Evolutionary conservation across 2,888 invertebrate genomes (phyloP), one percentile per base, ranked within the genome.

Genomic region (Pyrrhia umbra): DNA sequence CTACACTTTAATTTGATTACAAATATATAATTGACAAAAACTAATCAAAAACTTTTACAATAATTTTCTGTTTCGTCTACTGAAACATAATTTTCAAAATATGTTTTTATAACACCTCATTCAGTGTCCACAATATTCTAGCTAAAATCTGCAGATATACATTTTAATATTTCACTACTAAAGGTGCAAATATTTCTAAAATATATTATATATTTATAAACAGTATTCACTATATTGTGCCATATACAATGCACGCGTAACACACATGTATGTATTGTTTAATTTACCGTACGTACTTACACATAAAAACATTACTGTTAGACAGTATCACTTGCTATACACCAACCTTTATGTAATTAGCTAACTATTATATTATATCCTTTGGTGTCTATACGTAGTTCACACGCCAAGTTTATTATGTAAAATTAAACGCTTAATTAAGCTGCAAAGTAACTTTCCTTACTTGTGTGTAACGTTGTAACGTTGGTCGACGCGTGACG

Each of bases 171-270:
- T 91, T 85, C 90, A 91, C 94, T 94, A 94, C 94, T 89, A 90
- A 92, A 89, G 92, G 94, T 95, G 94, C 94, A 95, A 94, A 95
- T 95, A 95, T 91, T 89, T 93, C 94, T 94, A 94, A 95, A 95
- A 95, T 94, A 95, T 92, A 92, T 91, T 83, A 84, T 87, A 90
- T 92, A 91, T 90, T 92, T 92, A 92, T 92, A 90, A 92, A 92
- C 88, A 82, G 86, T 91, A 90, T 88, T 89, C 81, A 85, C 90
- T 92, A 93, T 90, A 85, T 84, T 91, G 94, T 94, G 94, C 92
- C 88, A 89, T 92, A 92, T 94, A 94, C 90, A 92, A 92, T 88
- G 94, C 94, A 94, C 94, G 89, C 90, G 85, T 90, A 91, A 92
- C 92, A 92, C 92, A 89, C 88, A 91, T 86, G 82, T 88, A 82